Base-by-base conservation (phyloP, 30 jellyfish, hydroid and myxozoan species). In the Phacellophora camtschatica region DNA sequence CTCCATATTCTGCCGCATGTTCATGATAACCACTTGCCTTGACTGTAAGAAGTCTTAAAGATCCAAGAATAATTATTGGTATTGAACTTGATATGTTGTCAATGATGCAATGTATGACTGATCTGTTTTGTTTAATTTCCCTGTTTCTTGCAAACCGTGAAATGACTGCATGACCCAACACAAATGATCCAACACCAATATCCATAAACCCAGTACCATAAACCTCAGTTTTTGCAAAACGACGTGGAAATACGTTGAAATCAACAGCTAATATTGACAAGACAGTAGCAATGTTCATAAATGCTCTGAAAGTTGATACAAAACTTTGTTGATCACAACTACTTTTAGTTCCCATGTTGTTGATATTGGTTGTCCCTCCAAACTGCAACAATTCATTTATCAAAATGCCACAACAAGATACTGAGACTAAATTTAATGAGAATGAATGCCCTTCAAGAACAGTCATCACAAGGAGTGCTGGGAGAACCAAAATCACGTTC, bases 171-270 rank as follows among this genome's bases (percentile, higher is more conserved):
- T 68, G 90, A 23, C 92, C 74, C 37, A 94, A 81, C 15, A 94
- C 82, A 63, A 86, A 70, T 2, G 94, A 73, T 34, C 97, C 99
- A 54, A 94, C 99, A 4, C 97, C 99, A 71, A 76, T 62, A 51
- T 94, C 99, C 97, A 94, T 80, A 45, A 86, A 65, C 1, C 99
- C 97, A 35, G 90, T 74, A 12, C 99, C 99, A 80, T 72, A 94
- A 4, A 48, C 82, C 35, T 94, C 99, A 1, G 93, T 66, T 87
- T 94, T 94, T 9, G 96, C 97, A 63, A 81, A 84, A 0, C 97
- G 90, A 3, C 97, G 75, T 19, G 99, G 99, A 50, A 86, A 94
- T n/a, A 87, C 41, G 13, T 57, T 39, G 82, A 94, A 94, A 76
- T 94, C 99, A 54, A 94, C 99, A 4, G 97, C 97, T 23, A 94